Percentiles rank a stretch among this genome's conserved stretches.
Evolutionary conservation across 2,797 vertebrate species (phyloP).

Genomic region (Saguinus oedipus): DNA sequence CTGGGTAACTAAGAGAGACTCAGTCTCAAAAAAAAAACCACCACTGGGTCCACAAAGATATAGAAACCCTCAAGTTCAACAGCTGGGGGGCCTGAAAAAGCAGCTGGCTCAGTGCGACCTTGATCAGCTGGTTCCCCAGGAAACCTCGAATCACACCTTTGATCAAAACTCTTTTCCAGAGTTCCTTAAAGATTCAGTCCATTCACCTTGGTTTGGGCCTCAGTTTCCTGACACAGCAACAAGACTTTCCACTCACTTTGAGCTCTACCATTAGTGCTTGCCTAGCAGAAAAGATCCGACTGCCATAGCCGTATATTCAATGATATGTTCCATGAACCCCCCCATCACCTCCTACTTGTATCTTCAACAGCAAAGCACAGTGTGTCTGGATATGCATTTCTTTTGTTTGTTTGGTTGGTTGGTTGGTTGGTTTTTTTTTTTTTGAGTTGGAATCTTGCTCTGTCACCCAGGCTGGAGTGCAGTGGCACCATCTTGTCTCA

Average conservation of each 20-base stretch:
- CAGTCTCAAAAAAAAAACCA: too few relatives aligned
- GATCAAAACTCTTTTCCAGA: too few relatives aligned
- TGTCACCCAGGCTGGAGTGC: not conserved
- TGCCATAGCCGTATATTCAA: rapidly evolving
- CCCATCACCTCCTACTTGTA: rapidly evolving
- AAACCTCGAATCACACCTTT: not conserved
- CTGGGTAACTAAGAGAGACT: too few relatives aligned
- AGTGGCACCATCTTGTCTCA: not conserved
- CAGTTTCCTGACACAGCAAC: not conserved
- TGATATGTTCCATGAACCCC: not conserved
- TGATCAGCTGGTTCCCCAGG: not conserved
- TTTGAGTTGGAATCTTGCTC: not conserved
- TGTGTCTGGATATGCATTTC: not conserved
- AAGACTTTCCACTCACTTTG: not conserved
- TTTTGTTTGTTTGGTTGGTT: not conserved
- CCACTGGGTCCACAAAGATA: not conserved
- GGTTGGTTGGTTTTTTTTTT: too few relatives aligned
- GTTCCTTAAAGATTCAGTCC: not conserved
- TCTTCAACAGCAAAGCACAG: not conserved
- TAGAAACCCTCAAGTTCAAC: not conserved
- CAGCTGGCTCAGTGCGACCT: too few relatives aligned
- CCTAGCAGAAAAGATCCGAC: not conserved
- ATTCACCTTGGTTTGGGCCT: not conserved
- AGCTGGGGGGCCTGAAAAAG: not conserved
- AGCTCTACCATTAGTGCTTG: not conserved